Conservation (phyloP, 2,797 vertebrate species). For the Enteromius anoplus region DNA sequence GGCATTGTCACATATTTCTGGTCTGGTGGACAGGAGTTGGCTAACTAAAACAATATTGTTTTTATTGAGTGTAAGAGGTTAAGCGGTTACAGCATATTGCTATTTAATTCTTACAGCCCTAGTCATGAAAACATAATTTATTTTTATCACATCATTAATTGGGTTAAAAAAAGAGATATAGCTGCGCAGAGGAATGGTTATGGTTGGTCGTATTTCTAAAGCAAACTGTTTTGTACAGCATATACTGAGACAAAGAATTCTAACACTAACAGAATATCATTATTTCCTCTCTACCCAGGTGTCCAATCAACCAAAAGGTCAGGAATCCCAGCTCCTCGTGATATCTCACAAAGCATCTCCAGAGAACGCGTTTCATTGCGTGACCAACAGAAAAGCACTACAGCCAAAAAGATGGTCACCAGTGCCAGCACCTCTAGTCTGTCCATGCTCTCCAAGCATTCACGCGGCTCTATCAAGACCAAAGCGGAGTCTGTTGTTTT, state of each 20-base stretch:
- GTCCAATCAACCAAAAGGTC: conserved; percentile 84
- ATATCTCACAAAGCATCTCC: conserved; percentile 79
- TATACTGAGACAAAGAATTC: not conserved
- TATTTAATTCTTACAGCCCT: not conserved
- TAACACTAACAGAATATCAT: not conserved
- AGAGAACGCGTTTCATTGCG: conserved; percentile 84
- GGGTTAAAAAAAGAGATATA: not conserved
- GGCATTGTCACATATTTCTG: conserved; percentile 28
- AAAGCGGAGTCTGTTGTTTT: conserved; percentile 81
- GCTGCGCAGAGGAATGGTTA: conserved; percentile 11
- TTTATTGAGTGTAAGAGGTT: too few relatives aligned
- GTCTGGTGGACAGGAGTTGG: not conserved
- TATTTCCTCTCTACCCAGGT: conserved; percentile 72
- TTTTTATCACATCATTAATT: conserved; percentile 11
- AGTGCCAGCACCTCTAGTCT: conserved; percentile 88
- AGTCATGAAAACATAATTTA: not conserved
- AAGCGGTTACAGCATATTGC: not conserved
- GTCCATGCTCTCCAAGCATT: conserved; percentile 83
- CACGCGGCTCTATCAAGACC: conserved; percentile 79
- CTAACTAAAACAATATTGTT: conserved; percentile 6
- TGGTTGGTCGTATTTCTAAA: not conserved
- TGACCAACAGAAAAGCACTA: conserved; percentile 76
- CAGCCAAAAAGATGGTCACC: conserved; percentile 83
- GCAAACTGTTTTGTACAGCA: not conserved
- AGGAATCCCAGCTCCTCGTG: conserved; percentile 91